phyloP scores from a whole-genome alignment of 2,888 invertebrate genomes.

The Caenorhabditis macrosperma region DNA sequence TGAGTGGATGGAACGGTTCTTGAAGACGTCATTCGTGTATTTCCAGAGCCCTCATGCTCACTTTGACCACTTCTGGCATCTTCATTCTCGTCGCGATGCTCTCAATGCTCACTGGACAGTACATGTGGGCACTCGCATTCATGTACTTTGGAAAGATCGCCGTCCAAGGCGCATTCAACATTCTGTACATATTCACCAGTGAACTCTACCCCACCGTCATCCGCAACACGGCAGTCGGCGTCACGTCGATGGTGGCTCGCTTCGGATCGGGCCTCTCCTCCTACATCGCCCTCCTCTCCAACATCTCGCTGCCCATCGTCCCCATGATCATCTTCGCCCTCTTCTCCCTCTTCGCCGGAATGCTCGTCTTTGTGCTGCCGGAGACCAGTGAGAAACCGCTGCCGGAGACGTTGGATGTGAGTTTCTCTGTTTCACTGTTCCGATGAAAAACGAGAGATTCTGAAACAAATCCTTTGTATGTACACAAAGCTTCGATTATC shows the following conservation, averaged over 20 bases:
- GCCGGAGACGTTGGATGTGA: slow-evolving; percentile 78
- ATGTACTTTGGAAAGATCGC: slow-evolving; percentile 79
- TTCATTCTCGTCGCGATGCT: slow-evolving; percentile 78
- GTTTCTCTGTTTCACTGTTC: neutral
- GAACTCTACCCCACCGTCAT: slow-evolving; percentile 80
- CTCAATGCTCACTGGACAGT: slow-evolving; percentile 64
- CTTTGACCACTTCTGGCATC: slow-evolving; percentile 75
- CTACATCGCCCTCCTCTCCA: slow-evolving; percentile 79
- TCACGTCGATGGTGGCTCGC: slow-evolving; percentile 77
- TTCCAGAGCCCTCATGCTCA: slow-evolving; percentile 77
- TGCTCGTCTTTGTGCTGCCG: slow-evolving; percentile 78
- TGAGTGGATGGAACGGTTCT: slow-evolving; percentile 15
- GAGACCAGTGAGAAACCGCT: slow-evolving; percentile 79
- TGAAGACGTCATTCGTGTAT: neutral
- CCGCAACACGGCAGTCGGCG: slow-evolving; percentile 77
- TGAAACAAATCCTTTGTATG: too few relatives aligned
- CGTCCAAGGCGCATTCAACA: slow-evolving; percentile 80
- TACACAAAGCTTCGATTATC: too few relatives aligned
- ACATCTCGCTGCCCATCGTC: slow-evolving; percentile 79
- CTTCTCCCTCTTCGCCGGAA: slow-evolving; percentile 79
- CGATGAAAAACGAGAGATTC: too few relatives aligned
- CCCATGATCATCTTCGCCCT: slow-evolving; percentile 80
- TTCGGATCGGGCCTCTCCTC: slow-evolving; percentile 79
- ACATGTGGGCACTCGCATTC: slow-evolving; percentile 75
- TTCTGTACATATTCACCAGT: slow-evolving; percentile 80